phyloP scores from a whole-genome alignment of 2,113 vertebrate genomes.

The Falcunculus frontatus region DNA sequence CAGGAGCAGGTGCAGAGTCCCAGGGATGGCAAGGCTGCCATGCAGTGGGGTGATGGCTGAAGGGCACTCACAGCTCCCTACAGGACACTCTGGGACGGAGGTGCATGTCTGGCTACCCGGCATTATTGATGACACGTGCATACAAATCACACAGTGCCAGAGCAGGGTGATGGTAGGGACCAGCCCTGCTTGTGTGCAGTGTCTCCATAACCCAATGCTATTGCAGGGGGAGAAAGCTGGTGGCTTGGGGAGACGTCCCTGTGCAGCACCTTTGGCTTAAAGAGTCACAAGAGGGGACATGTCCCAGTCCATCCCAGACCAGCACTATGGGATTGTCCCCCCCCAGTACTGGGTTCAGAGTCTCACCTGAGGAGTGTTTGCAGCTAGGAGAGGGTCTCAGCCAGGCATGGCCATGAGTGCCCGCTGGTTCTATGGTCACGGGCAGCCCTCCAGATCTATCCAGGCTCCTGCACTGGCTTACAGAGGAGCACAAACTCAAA shows the following conservation, averaged over 20 bases:
- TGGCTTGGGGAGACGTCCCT: neutral
- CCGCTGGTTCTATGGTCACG: fast-evolving
- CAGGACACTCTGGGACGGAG: neutral
- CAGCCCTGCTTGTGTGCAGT: neutral
- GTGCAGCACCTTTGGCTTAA: neutral
- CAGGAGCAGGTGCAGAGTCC: neutral
- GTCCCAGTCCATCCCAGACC: fast-evolving
- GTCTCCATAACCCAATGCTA: fast-evolving
- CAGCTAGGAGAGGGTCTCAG: neutral
- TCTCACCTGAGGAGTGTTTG: fast-evolving
- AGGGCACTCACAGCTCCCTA: neutral
- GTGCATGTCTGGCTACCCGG: fast-evolving
- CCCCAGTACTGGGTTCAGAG: fast-evolving
- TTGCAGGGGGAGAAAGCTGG: neutral
- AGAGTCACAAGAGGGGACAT: neutral
- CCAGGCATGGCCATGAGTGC: fast-evolving
- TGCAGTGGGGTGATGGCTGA: neutral
- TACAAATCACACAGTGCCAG: neutral
- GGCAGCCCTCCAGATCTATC: fast-evolving
- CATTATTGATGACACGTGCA: fast-evolving
- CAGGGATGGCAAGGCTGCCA: neutral
- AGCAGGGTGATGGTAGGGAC: fast-evolving
- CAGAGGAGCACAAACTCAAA: neutral
- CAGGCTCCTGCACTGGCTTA: neutral
- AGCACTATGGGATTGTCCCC: neutral